Evolutionary conservation across 2,113 vertebrate species (phyloP).

Genomic region (Mus spicilegus): DNA sequence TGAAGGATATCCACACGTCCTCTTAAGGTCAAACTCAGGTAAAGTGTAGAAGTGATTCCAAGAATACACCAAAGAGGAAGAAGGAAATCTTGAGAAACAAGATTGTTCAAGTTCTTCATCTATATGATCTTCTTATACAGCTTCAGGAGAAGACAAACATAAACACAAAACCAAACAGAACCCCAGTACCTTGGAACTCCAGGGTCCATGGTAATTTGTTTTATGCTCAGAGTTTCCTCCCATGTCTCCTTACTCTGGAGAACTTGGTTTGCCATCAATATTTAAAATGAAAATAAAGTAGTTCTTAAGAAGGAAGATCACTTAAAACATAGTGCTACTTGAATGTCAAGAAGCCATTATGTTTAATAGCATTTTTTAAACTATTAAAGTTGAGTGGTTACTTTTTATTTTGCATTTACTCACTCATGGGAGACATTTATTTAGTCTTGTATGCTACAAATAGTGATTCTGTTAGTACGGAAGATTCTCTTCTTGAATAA

Average conservation of each 20-base stretch:
- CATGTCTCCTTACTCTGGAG: constrained; percentile 73
- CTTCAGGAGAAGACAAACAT: constrained; percentile 65
- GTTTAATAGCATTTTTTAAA: constrained; percentile 91
- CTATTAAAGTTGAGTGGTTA: constrained; percentile 92
- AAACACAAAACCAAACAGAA: constrained; percentile 66
- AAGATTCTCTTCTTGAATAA: constrained; percentile 88
- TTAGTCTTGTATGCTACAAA: constrained; percentile 88
- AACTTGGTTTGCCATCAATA: constrained; percentile 88
- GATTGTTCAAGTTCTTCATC: constrained; percentile 66
- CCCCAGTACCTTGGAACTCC: constrained; percentile 47
- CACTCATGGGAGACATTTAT: constrained; percentile 91
- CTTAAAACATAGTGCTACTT: constrained; percentile 88
- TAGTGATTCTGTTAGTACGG: constrained; percentile 86
- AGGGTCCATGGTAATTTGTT: constrained; percentile 74
- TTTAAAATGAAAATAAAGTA: constrained; percentile 91
- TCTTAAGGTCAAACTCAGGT: constrained; percentile 18
- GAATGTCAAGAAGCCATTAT: constrained; percentile 89
- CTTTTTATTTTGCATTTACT: constrained; percentile 93
- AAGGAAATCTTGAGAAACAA: constrained; percentile 47
- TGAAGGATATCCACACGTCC: not conserved
- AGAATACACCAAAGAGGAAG: not conserved
- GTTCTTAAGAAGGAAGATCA: constrained; percentile 89
- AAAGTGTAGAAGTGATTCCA: not conserved
- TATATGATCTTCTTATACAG: constrained; percentile 64
- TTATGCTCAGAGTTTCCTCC: constrained; percentile 81